A percentile compares a stretch with the other conserved stretches of the same genome.
These are phyloP conservation scores for Ceratosolen fusciceps DNA, from an alignment of 1,140 invertebrate genomes.

Conservation along the genomic window DNA sequence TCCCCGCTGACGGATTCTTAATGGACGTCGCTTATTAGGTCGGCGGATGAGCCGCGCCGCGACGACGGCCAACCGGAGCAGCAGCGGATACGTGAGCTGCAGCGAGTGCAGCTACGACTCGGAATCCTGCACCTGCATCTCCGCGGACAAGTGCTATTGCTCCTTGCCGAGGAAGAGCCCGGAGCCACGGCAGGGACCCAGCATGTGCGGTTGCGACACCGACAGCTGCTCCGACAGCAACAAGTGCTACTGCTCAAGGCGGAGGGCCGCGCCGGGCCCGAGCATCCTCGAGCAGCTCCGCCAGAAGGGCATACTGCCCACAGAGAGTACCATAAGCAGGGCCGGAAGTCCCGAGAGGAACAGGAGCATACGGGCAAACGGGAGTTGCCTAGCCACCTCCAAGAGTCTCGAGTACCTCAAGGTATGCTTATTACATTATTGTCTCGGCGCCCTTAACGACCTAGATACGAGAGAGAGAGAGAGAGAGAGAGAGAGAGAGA, in stretches of 20 bases:
- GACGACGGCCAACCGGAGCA: slow-evolving; percentile 66
- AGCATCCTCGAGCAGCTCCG: slow-evolving; percentile 72
- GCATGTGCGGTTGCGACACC: slow-evolving; percentile 81
- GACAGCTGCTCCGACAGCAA: slow-evolving; percentile 90
- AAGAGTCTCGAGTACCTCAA: slow-evolving; percentile 74
- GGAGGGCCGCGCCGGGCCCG: slow-evolving; percentile 59
- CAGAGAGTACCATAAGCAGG: slow-evolving; percentile 70
- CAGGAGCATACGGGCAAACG: no score
- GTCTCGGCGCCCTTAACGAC: no score
- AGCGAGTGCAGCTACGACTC: slow-evolving; percentile 88
- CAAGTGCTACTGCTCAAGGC: slow-evolving; percentile 86
- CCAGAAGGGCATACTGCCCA: slow-evolving; percentile 72
- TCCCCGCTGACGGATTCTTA: no score
- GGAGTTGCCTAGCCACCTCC: slow-evolving; percentile 64
- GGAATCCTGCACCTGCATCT: slow-evolving; percentile 82
- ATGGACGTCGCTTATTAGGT: slow-evolving; percentile 51
- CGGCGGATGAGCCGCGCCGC: slow-evolving; percentile 58
- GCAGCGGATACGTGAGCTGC: slow-evolving; percentile 82
- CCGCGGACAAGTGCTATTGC: slow-evolving; percentile 84
- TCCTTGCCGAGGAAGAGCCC: slow-evolving; percentile 70
- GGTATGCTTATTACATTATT: slow-evolving; percentile 50
- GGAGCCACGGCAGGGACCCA: not conserved
- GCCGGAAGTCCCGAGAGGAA: slow-evolving; percentile 59
- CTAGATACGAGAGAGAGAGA: no score
- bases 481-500: no score